Evolutionary conservation across 1,140 invertebrate genomes (phyloP), one percentile per base, ranked within the genome.

Genomic region (Mactra quadrangularis): DNA sequence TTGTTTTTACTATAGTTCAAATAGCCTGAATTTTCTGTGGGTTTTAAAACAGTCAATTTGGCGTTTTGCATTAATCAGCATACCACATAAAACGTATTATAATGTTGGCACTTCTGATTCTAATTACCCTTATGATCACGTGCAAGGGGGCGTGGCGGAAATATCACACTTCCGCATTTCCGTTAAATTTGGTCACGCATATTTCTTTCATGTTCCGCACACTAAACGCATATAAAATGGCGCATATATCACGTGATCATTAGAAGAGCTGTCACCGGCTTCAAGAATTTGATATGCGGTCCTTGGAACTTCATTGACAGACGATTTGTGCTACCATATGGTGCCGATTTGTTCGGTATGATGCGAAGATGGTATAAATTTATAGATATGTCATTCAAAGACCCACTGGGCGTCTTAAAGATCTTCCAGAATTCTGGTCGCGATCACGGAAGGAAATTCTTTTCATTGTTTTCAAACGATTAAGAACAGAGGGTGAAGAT

Each of bases 221-320:
- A 41, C 27, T 27, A 27, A n/a, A 22, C 53, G 19, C 53, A 27
- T n/a, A 55, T 55, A 27, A 55, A 27, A 55, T 62, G 59, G n/a
- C 59, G n/a, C n/a, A 55, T 62, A 62, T 27, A 62, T 62, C 59
- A 62, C 59, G 59, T 62, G 59, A 62, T 33, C 19, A 3, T 29
- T 62, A 27, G 29, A n/a, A 29, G 31, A 33, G 17, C 22, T 62
- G 59, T 62, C 59, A 29, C 31, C 59, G n/a, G 59, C 19, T 31
- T 31, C 29, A n/a, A 27, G n/a, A 62, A 62, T 15, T 62, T 62
- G 59, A 62, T 62, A 62, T 17, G 29, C 59, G 29, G 59, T 7
- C 59, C 15, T 4, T 25, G 29, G 7, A 29, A n/a, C 15, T 11
- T 11, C 3, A 29, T 29, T 17, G 59, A n/a, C n/a, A 33, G 59